These are phyloP conservation scores for Macaca fascicularis DNA, from an alignment of 2,113 vertebrate species.

Conservation along the genomic window DNA sequence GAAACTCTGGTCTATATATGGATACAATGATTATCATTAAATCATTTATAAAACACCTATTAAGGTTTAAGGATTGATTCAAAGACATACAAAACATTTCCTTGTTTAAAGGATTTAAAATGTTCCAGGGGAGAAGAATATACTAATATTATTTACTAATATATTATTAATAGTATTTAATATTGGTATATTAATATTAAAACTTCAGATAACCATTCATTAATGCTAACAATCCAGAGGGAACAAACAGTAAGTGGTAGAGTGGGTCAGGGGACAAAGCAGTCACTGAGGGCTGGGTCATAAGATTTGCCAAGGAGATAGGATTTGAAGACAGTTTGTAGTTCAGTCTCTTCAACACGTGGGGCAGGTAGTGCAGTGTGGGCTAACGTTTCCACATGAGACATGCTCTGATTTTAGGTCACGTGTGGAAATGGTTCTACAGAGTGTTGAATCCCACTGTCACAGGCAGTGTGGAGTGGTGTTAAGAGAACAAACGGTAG, in stretches of 20 bases:
- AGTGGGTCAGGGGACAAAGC: neutral
- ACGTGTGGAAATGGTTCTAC: neutral
- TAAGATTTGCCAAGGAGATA: neutral
- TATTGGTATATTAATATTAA: neutral
- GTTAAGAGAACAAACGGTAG: neutral
- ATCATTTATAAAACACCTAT: neutral
- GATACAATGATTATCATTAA: neutral
- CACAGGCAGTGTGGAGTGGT: fast-evolving
- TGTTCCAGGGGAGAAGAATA: neutral
- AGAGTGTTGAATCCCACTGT: no score
- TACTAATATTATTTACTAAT: neutral
- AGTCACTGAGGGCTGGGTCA: neutral
- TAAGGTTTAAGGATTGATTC: neutral
- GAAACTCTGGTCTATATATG: neutral
- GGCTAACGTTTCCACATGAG: neutral
- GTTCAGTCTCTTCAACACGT: neutral
- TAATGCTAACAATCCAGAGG: neutral
- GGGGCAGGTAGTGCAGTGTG: neutral
- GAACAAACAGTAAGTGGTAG: neutral
- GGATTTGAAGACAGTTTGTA: neutral
- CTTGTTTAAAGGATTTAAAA: slow-evolving; percentile 15
- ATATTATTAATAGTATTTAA: neutral
- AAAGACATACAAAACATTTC: neutral
- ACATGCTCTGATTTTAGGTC: neutral
- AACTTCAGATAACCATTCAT: neutral